Percentiles rank a stretch among this genome's conserved stretches.
Conservation (phyloP, 2,888 invertebrate species). For the Villa cingulata region DNA sequence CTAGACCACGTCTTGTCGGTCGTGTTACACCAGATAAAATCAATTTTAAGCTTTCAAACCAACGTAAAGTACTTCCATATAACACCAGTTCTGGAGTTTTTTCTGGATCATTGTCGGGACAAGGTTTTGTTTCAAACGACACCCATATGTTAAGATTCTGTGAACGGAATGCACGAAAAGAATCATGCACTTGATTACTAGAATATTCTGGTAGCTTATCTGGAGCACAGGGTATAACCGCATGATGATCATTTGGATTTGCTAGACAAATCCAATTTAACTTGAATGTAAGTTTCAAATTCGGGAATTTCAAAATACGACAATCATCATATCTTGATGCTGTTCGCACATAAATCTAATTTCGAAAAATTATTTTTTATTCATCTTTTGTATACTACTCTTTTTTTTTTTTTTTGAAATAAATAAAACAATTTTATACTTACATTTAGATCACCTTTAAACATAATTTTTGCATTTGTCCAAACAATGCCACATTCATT, state of each 20-base stretch:
- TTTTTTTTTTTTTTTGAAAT: background rate
- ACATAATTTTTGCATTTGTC: constrained; percentile 84
- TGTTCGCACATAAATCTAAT: constrained; percentile 64
- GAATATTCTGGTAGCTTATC: constrained; percentile 94
- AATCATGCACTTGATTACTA: constrained; percentile 90
- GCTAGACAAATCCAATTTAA: constrained; percentile 85
- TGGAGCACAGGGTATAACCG: constrained; percentile 90
- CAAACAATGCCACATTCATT: constrained; percentile 79
- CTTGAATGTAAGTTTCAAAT: constrained; percentile 67
- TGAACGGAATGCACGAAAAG: constrained; percentile 87
- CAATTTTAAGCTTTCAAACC: constrained; percentile 92
- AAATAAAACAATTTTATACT: constrained; percentile 4
- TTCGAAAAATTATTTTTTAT: too few species aligned
- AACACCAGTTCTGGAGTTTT: constrained; percentile 62
- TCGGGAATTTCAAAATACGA: constrained; percentile 79
- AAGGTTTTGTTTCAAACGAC: constrained; percentile 60
- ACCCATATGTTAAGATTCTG: constrained; percentile 68
- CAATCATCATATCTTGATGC: constrained; percentile 99
- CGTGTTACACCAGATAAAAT: constrained; percentile 86
- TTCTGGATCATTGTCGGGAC: constrained; percentile 38
- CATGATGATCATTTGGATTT: constrained; percentile 91
- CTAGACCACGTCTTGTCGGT: constrained; percentile 79
- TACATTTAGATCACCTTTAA: constrained; percentile 87
- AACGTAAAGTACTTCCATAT: constrained; percentile 85
- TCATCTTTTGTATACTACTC: too few species aligned